phyloP scores from a whole-genome alignment of 2,113 vertebrate genomes.

The Spheniscus mendiculus region DNA sequence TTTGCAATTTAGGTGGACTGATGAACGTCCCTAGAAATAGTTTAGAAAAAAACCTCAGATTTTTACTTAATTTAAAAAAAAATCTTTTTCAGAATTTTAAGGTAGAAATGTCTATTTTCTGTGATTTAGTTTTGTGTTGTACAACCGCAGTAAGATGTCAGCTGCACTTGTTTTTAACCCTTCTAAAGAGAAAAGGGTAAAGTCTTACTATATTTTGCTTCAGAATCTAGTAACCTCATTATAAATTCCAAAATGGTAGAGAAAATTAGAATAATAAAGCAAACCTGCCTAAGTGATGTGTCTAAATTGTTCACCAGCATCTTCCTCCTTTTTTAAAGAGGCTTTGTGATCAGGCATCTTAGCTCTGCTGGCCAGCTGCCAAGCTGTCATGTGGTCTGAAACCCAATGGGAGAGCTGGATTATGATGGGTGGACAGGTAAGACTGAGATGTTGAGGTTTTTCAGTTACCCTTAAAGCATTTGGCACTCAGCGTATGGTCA shows the following conservation, averaged over 20 bases:
- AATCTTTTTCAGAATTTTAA: background rate
- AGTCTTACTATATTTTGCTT: background rate
- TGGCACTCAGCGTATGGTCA: background rate
- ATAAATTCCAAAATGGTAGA: background rate
- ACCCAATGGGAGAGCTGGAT: background rate
- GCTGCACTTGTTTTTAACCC: background rate
- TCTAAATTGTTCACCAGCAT: background rate
- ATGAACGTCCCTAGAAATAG: background rate
- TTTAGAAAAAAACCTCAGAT: background rate
- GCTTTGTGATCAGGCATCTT: background rate
- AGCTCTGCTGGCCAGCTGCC: background rate
- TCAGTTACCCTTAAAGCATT: background rate
- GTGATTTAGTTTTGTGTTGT: background rate
- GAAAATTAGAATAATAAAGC: background rate
- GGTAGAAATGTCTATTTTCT: background rate
- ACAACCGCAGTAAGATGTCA: background rate
- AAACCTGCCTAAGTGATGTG: background rate
- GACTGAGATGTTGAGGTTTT: background rate
- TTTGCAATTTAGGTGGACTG: background rate
- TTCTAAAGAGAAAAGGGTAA: background rate
- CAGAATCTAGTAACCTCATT: background rate
- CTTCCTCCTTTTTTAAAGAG: background rate
- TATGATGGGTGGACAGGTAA: background rate
- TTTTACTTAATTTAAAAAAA: background rate
- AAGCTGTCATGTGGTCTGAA: background rate